Evolutionary conservation across 2,797 vertebrate species (phyloP).

Genomic region (Eptatretus atami): DNA sequence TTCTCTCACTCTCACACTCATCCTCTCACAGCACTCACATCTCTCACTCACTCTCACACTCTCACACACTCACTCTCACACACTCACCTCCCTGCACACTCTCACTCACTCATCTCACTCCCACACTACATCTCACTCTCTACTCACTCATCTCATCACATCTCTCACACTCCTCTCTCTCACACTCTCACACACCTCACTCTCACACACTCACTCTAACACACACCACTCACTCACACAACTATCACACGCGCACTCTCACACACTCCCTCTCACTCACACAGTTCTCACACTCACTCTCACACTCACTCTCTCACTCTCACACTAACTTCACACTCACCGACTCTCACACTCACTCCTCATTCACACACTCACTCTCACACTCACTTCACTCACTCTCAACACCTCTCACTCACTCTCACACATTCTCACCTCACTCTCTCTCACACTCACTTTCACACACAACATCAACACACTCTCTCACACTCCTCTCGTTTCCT

Average conservation of each 20-base stretch:
- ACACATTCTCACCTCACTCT: too few relatives aligned
- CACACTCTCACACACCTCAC: too few relatives aligned
- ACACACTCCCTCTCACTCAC: not conserved
- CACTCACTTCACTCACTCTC: not conserved
- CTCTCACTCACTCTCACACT: too few relatives aligned
- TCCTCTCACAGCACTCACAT: too few relatives aligned
- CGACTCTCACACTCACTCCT: not conserved
- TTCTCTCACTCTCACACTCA: too few relatives aligned
- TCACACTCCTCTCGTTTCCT: too few relatives aligned
- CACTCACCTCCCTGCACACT: not conserved
- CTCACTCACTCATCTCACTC: not conserved
- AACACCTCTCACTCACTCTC: too few relatives aligned
- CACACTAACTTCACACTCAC: too few relatives aligned
- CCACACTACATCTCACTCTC: not conserved
- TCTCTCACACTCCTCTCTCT: too few relatives aligned
- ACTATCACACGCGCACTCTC: too few relatives aligned
- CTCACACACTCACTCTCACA: not conserved
- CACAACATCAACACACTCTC: not conserved
- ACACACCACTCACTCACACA: too few relatives aligned
- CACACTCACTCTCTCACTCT: not conserved
- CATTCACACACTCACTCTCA: not conserved
- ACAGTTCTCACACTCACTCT: not conserved
- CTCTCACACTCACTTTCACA: conserved; percentile 1
- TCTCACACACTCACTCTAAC: too few relatives aligned
- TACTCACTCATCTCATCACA: not conserved